Evolutionary conservation across 2,797 vertebrate genomes (phyloP), one percentile per base, ranked within the genome.

Genomic region (Malurus splendens): DNA sequence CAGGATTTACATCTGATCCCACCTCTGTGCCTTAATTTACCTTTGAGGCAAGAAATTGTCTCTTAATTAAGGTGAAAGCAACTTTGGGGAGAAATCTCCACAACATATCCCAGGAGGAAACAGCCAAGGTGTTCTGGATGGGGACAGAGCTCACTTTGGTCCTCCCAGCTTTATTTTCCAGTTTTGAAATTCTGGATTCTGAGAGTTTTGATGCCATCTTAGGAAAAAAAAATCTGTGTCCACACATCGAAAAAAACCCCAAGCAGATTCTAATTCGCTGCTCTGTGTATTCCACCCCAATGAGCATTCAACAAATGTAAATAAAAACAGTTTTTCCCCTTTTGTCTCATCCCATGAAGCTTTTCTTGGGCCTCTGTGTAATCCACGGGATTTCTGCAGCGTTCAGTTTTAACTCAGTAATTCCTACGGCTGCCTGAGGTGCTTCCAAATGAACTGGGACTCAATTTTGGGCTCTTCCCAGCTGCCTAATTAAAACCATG

Each of bases 371-470:
- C 91, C 95, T 89, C 91, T 86, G 41, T 33, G 3, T 96, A 96
- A 97, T 95, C 96, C 96, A 11, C 2, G 44, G 95, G 96, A 96
- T 97, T 94, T 96, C 95, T 88, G 93, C 87, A 93, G 96, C 96
- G 74, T 97, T 97, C 90, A 91, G 89, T 77, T 95, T 87, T 86
- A 93, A 92, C 78, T 73, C 92, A 95, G 96, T 92, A 62, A 96
- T 97, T 96, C 96, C 96, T 96, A 86, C 4, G 71, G 92, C 92
- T n/a, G 89, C 91, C 92, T 90, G 95, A 92, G 92, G 86, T 28
- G 52, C 83, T 88, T 97, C 96, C 95, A 94, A 96, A 93, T 92
- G 88, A 80, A 87, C 8, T 42, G 95, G 76, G 89, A 93, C 92
- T 94, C 30, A 16, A 15, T 73, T 62, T 75, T 67, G 82, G 76